Evolutionary conservation across 2,888 invertebrate genomes (phyloP).

Genomic region (Tipula lateralis): DNA sequence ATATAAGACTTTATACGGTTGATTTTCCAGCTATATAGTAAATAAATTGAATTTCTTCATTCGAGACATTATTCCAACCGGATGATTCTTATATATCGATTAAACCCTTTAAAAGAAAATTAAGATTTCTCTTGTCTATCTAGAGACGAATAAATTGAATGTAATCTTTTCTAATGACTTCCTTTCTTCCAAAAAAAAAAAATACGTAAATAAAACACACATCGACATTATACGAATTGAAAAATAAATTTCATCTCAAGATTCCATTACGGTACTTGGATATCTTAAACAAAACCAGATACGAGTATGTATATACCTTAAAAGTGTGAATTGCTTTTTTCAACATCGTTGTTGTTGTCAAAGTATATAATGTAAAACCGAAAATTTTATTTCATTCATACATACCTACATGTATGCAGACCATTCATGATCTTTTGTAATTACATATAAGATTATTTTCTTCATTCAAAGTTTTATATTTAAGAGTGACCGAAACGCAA

Average conservation of each 20-base stretch:
- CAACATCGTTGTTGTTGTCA: background rate
- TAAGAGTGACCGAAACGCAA: background rate
- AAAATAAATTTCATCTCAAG: background rate
- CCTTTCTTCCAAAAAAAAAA: background rate
- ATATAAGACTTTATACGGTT: background rate
- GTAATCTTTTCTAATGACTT: slow-evolving; percentile 24
- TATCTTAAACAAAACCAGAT: background rate
- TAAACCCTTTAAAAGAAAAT: slow-evolving; percentile 11
- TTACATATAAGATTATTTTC: background rate
- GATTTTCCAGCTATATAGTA: background rate
- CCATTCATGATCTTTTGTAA: background rate
- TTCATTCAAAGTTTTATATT: background rate
- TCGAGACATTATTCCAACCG: background rate
- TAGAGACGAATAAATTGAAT: background rate
- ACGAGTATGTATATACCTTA: background rate
- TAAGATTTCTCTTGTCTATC: background rate
- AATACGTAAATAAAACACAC: background rate
- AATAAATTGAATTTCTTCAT: background rate
- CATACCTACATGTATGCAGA: background rate
- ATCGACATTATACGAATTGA: background rate
- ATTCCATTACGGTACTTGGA: slow-evolving; percentile 1
- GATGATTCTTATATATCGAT: background rate
- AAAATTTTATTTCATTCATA: too few species aligned
- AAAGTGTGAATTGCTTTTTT: slow-evolving; percentile 11
- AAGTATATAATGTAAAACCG: too few species aligned